Percentiles rank a stretch among this genome's conserved stretches.
Evolutionary conservation across 2,113 vertebrate species (phyloP).

Genomic region (Peucedramus taeniatus): DNA sequence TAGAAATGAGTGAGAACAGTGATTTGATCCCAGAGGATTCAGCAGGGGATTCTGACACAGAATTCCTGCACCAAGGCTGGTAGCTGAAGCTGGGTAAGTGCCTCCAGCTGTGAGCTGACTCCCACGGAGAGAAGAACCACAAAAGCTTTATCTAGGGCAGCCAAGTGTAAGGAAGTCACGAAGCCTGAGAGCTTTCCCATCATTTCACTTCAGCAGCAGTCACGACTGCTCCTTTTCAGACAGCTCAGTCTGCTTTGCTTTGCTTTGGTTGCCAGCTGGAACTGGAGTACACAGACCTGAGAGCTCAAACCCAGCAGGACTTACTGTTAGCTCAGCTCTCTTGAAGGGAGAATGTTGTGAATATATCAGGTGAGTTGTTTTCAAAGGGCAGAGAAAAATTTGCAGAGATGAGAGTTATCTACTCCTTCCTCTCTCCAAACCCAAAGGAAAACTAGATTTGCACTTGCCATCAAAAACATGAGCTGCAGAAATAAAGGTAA

Average conservation of each 20-base stretch:
- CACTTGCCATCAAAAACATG: not conserved
- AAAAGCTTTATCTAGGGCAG: conserved; percentile 7
- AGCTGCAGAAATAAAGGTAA: not conserved
- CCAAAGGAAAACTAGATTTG: not conserved
- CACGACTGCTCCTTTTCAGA: not conserved
- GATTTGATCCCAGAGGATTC: not conserved
- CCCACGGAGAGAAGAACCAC: not conserved
- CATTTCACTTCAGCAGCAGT: not conserved
- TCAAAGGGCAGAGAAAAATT: not conserved
- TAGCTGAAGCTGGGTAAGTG: not conserved
- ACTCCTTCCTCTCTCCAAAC: not conserved
- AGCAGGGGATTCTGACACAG: not conserved
- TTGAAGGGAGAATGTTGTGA: not conserved
- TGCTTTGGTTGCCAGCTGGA: not conserved
- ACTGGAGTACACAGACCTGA: not conserved
- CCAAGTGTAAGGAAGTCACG: not conserved
- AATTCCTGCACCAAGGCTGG: not conserved
- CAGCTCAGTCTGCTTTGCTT: not conserved
- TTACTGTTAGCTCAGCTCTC: not conserved
- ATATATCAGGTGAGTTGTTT: not conserved
- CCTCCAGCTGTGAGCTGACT: not conserved
- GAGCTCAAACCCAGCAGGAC: not conserved
- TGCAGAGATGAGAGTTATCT: not conserved
- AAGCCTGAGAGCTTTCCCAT: not conserved
- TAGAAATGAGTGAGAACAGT: not conserved